Evolutionary conservation across 1,140 invertebrate genomes (phyloP), one percentile per base, ranked within the genome.

Genomic region (Acromyrmex echinatior): DNA sequence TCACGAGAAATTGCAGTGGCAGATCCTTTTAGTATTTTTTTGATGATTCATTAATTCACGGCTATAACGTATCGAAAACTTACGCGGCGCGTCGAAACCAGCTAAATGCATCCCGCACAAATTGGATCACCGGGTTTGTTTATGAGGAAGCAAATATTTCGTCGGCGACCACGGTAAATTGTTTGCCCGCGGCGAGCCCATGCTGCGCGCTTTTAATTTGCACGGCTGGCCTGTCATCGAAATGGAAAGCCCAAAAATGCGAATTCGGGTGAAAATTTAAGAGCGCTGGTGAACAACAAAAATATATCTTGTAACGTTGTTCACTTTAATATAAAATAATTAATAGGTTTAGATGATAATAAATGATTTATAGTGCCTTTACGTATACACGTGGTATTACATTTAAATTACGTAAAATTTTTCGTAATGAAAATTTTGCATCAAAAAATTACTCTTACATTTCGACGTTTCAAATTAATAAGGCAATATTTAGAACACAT

Each of bases 101-200:
- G 56, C 45, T 88, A 73, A 88, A 90, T 71, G 78, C 49, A 79
- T 88, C 86, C 73, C 74, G 53, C 77, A 70, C 79, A 78, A 90
- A 91, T 91, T 91, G 71, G 66, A 91, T 90, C 65, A 77, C 39
- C 21, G 28, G 45, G 81, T 91, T 91, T 90, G 82, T 90, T 90
- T 90, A 90, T 90, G 89, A 86, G 87, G 28, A 70, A 74, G 65
- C 66, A 88, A 90, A 90, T 86, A 74, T 81, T 91, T 91, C 79
- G 45, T 53, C 63, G 65, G 65, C 65, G 49, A 49, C 65, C 81
- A n/a, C 68, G 16, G 76, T 80, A 90, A 90, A 91, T 87, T 84
- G 89, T 90, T 90, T 90, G 86, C 80, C 65, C 77, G 49, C 70
- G 81, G 66, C 85, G 76, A 78, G 28, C 51, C 51, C 81, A 39